Percentiles rank a stretch among this genome's conserved stretches.
phyloP scores from a whole-genome alignment of 1,140 invertebrate genomes.

The Orius laevigatus region DNA sequence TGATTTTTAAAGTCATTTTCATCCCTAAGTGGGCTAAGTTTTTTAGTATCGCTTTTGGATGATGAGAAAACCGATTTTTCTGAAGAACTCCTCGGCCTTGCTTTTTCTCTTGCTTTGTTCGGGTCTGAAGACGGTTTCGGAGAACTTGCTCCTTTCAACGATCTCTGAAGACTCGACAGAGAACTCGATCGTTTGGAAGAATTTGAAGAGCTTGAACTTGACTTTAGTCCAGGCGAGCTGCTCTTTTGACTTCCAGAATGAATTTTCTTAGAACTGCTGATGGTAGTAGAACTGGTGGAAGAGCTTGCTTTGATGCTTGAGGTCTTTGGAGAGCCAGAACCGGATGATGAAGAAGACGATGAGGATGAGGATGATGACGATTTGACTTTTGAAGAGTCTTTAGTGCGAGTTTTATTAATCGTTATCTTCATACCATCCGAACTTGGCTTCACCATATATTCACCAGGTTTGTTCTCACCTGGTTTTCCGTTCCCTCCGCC shows the following conservation, averaged over 20 bases:
- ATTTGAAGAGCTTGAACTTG: slow-evolving; percentile 28
- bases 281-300: not conserved
- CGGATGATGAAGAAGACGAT: slow-evolving; percentile 24
- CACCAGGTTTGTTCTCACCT: slow-evolving; percentile 45
- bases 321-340: not conserved
- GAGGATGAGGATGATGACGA: slow-evolving; percentile 62
- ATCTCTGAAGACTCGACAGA: not conserved
- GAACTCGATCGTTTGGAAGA: slow-evolving; percentile 23
- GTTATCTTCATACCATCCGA: slow-evolving; percentile 77
- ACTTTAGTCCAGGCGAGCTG: slow-evolving; percentile 20
- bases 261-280: not conserved
- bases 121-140: slow-evolving; percentile 10
- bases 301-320: not conserved
- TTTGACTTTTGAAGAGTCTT: slow-evolving; percentile 33
- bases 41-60: slow-evolving; percentile 39
- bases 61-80: slow-evolving; percentile 45
- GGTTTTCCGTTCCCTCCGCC: slow-evolving; percentile 33
- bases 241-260: not conserved
- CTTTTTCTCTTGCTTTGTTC: slow-evolving; percentile 29
- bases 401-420: slow-evolving; percentile 63
- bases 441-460: slow-evolving; percentile 73
- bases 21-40: slow-evolving; percentile 41
- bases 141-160: not conserved
- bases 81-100: slow-evolving; percentile 33
- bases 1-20: slow-evolving; percentile 44